A percentile compares a stretch with the other conserved stretches of the same genome.
Conservation (phyloP, 2,797 vertebrate species). For the Crenichthys baileyi region DNA sequence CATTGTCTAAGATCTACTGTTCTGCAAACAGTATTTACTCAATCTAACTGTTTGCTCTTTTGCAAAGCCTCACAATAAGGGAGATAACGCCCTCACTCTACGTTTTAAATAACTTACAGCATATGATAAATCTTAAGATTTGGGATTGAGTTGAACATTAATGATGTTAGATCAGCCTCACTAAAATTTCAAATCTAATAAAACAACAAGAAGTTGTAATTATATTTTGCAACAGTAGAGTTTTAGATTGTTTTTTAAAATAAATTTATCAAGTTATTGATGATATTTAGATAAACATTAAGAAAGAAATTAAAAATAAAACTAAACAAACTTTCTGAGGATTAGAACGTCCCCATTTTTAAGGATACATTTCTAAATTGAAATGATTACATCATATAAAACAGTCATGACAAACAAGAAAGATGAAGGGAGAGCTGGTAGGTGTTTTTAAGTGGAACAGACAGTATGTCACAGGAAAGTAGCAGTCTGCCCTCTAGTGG, state of each 20-base stretch:
- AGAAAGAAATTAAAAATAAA: neutral
- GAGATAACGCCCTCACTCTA: conserved; percentile 41
- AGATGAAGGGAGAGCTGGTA: conserved; percentile 1
- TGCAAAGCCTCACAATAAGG: conserved; percentile 47
- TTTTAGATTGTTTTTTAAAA: conserved; percentile 12
- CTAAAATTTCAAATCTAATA: conserved; percentile 17
- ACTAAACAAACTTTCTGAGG: neutral
- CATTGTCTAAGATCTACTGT: conserved; percentile 53
- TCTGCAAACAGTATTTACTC: conserved; percentile 65
- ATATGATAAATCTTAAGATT: conserved; percentile 32
- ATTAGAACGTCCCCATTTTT: neutral
- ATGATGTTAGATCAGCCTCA: conserved; percentile 9
- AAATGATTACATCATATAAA: neutral
- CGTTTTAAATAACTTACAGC: conserved; percentile 34
- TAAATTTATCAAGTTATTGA: neutral
- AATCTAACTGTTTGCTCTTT: conserved; percentile 55
- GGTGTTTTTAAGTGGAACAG: conserved; percentile 11
- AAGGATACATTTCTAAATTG: neutral
- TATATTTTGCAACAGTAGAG: neutral
- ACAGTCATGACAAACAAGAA: neutral
- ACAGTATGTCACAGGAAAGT: conserved; percentile 63
- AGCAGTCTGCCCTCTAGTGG: conserved; percentile 81
- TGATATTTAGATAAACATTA: neutral
- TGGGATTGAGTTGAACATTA: conserved; percentile 29
- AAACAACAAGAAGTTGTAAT: conserved; percentile 1